A percentile compares a stretch with the other conserved stretches of the same genome.
These are phyloP conservation scores for Gryllus bimaculatus DNA, from an alignment of 1,140 invertebrate genomes.

Conservation along the genomic window DNA sequence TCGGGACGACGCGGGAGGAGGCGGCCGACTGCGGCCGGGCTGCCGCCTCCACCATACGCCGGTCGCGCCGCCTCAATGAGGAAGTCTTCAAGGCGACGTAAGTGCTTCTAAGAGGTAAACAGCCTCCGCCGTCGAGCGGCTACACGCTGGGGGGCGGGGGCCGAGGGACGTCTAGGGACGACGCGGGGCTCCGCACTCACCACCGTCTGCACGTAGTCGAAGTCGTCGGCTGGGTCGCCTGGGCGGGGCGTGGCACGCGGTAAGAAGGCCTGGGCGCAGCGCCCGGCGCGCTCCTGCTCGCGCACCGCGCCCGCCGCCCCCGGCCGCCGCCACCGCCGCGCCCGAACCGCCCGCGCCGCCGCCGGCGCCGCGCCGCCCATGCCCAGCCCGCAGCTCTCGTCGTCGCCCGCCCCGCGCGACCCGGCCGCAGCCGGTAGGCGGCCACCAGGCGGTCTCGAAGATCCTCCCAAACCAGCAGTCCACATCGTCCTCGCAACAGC, in stretches of 20 bases:
- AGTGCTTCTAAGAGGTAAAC: no score
- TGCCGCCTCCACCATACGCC: no score
- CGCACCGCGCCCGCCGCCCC: constrained; percentile 7
- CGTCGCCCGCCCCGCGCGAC: constrained; percentile 14
- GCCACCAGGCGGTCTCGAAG: constrained; percentile 26
- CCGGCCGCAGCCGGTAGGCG: constrained; percentile 26
- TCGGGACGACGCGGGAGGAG: no score
- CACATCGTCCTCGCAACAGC: constrained; percentile 21
- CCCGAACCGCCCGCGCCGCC: constrained; percentile 9
- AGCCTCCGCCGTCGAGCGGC: no score
- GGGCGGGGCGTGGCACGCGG: constrained; percentile 49
- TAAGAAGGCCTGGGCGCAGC: constrained; percentile 43
- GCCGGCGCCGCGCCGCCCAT: constrained; percentile 10
- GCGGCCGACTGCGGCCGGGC: no score
- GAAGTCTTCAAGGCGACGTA: no score
- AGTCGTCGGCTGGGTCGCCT: constrained; percentile 28
- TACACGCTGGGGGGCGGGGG: no score
- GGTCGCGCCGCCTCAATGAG: no score
- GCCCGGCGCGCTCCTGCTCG: constrained; percentile 9
- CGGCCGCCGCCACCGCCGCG: constrained; percentile 8
- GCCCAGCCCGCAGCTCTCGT: neutral
- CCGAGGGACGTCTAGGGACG: no score
- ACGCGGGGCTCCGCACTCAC: constrained; percentile 9
- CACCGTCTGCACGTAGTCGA: constrained; percentile 21
- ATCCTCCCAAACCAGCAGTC: constrained; percentile 29